phyloP scores from a whole-genome alignment of 2,888 invertebrate species.

The Chrysolina americana region DNA sequence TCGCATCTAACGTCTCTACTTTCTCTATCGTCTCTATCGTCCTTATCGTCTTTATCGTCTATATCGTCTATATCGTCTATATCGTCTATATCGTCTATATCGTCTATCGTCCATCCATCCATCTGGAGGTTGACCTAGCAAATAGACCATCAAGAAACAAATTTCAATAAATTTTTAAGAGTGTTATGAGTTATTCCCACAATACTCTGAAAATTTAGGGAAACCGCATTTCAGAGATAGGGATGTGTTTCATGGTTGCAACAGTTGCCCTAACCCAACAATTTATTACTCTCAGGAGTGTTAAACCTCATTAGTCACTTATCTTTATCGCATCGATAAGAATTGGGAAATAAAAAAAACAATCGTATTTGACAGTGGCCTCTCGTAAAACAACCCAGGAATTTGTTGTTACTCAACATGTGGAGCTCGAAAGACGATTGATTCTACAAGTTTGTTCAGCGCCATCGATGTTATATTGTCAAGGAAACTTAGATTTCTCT shows the following conservation, averaged over 20 bases:
- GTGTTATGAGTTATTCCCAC: no score
- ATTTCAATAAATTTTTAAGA: no score
- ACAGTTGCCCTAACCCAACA: conserved; percentile 43
- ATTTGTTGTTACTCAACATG: neutral
- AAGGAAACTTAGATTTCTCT: no score
- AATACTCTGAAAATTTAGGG: no score
- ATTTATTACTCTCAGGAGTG: conserved; percentile 54
- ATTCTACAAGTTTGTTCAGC: neutral
- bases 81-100: no score
- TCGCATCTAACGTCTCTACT: no score
- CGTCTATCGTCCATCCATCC: no score
- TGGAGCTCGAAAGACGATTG: neutral
- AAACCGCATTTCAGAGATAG: neutral
- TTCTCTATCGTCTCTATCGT: no score
- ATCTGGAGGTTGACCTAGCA: no score
- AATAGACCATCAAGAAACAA: no score
- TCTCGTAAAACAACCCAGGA: conserved; percentile 34
- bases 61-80: no score
- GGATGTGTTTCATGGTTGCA: conserved; percentile 9
- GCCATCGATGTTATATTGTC: neutral
- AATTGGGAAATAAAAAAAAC: conserved; percentile 55
- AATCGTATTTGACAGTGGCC: conserved; percentile 54
- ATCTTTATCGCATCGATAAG: conserved; percentile 56
- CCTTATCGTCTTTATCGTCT: no score
- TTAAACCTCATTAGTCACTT: conserved; percentile 56